These are phyloP conservation scores for Sebastes cheni DNA, from an alignment of 2,797 vertebrate genomes.

Conservation along the genomic window DNA sequence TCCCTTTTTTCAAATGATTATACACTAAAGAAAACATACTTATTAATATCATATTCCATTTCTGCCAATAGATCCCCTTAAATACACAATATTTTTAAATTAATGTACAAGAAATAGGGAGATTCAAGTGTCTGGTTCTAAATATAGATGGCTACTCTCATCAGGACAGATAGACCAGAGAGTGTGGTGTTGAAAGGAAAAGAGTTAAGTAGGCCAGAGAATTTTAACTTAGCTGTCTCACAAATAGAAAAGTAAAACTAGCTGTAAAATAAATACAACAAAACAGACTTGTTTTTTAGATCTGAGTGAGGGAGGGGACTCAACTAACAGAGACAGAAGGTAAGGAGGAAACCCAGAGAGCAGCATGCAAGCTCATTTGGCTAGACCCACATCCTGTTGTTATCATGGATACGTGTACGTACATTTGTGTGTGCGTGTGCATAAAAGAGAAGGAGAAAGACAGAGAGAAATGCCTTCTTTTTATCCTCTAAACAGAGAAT, in stretches of 20 bases:
- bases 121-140: constrained; percentile 1
- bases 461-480: not conserved
- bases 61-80: not conserved
- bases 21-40: no score
- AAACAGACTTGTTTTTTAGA: not conserved
- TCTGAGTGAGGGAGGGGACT: not conserved
- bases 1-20: no score
- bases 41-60: not conserved
- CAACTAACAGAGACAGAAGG: constrained; percentile 31
- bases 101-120: not conserved
- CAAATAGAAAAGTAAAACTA: constrained; percentile 28
- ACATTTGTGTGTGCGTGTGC: not conserved
- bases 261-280: constrained; percentile 3
- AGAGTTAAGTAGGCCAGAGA: constrained; percentile 54
- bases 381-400: constrained; percentile 76
- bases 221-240: constrained; percentile 41
- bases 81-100: not conserved
- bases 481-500: not conserved
- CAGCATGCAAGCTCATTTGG: constrained; percentile 39
- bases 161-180: constrained; percentile 40
- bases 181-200: constrained; percentile 25
- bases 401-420: constrained; percentile 19
- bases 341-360: constrained; percentile 57
- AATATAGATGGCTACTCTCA: constrained; percentile 6
- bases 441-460: constrained; percentile 6